These are phyloP conservation scores for Planiliza haematocheilus DNA, from an alignment of 2,113 vertebrate species.

Conservation along the genomic window DNA sequence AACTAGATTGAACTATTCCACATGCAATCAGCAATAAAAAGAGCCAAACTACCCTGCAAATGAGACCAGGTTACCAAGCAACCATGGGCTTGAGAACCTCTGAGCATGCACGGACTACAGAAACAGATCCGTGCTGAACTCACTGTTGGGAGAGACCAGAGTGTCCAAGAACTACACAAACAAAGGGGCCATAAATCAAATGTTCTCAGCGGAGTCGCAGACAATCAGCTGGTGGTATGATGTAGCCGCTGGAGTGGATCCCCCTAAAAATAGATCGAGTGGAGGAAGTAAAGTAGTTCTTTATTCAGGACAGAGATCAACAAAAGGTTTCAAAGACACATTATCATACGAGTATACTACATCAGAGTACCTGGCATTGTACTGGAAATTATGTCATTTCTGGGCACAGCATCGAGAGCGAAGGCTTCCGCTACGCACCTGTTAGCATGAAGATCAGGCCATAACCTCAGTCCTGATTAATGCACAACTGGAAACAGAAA, in stretches of 20 bases:
- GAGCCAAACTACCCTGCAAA: neutral
- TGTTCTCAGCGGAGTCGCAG: conserved; percentile 23
- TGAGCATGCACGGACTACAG: conserved; percentile 15
- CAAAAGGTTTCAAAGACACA: conserved; percentile 18
- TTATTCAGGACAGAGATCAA: conserved; percentile 7
- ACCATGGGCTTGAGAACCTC: neutral
- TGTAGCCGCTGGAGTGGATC: conserved; percentile 12
- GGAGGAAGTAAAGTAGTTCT: neutral
- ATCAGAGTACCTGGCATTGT: no score
- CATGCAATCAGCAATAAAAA: neutral
- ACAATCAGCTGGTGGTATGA: conserved; percentile 12
- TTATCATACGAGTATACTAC: neutral
- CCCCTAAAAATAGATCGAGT: conserved; percentile 24
- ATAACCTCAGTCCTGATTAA: conserved; percentile 17
- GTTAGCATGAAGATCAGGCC: neutral
- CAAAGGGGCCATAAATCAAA: conserved; percentile 15
- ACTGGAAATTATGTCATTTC: neutral
- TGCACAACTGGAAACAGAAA: neutral
- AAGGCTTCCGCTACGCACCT: neutral
- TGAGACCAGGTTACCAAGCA: neutral
- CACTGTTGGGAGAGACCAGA: neutral
- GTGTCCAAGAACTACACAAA: neutral
- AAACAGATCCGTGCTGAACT: neutral
- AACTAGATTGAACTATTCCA: neutral
- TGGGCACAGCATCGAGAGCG: neutral